phyloP scores from a whole-genome alignment of 2,113 vertebrate species.

The Monopterus albus region DNA sequence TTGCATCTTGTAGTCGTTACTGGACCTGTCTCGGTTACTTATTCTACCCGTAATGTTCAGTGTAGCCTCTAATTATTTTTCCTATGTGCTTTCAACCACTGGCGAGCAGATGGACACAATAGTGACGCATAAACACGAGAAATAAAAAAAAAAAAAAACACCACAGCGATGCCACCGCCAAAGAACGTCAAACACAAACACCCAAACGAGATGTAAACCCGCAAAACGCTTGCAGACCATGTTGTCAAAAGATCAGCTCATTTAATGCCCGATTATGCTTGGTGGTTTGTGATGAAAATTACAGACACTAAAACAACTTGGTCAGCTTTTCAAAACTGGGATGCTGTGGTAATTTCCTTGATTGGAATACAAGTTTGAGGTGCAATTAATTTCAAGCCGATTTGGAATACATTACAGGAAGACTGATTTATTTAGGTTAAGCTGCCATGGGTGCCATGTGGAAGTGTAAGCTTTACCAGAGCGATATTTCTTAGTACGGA shows the following conservation, averaged over 20 bases:
- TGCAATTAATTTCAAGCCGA: constrained; percentile 72
- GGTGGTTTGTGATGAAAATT: constrained; percentile 50
- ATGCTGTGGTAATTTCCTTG: constrained; percentile 65
- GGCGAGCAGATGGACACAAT: constrained; percentile 44
- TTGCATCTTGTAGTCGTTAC: constrained; percentile 17
- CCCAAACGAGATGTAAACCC: constrained; percentile 42
- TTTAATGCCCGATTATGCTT: constrained; percentile 49
- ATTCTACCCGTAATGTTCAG: constrained; percentile 23
- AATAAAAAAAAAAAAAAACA: constrained; percentile 21
- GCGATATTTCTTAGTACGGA: constrained; percentile 66
- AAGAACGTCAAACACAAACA: constrained; percentile 8
- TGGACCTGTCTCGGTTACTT: constrained; percentile 36
- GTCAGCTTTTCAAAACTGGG: constrained; percentile 63
- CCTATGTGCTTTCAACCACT: constrained; percentile 66
- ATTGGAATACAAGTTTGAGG: constrained; percentile 66
- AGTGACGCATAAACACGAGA: constrained; percentile 44
- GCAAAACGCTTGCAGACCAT: constrained; percentile 19
- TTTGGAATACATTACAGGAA: constrained; percentile 68
- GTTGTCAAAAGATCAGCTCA: constrained; percentile 44
- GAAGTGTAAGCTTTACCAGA: constrained; percentile 67
- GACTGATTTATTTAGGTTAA: constrained; percentile 86
- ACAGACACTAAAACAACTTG: constrained; percentile 61
- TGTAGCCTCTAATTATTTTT: constrained; percentile 67
- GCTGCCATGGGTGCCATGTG: constrained; percentile 62
- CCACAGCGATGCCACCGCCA: constrained; percentile 6